Base-by-base conservation (phyloP, 2,888 invertebrate species). In the Flexamia atlantica region DNA sequence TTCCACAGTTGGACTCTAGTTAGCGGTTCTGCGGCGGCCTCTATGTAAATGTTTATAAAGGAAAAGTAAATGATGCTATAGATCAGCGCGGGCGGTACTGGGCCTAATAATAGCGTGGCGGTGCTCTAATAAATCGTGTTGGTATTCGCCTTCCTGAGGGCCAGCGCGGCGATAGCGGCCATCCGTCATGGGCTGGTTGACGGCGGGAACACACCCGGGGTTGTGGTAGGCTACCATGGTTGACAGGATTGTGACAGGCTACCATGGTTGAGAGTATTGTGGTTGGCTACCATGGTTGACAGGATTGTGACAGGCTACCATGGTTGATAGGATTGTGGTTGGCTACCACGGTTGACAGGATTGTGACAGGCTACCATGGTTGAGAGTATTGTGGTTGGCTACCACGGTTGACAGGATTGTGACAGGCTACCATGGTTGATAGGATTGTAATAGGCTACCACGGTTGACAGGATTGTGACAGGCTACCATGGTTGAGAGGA, bases 21-120 rank as follows among this genome's bases (percentile, higher is more conserved):
- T 70, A 70, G 64, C 64, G 64, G 36, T 9, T 7, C 9, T 9
- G 46, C 23, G 20, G 17, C 70, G 70, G 74, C 74, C 40, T 46
- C 79, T 53, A 79, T 79, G 79, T 79, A 79, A 79, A 79, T 79
- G 79, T 79, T 79, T 79, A 36, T 79, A 79, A 76, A 79, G 53
- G 70, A 28, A 79, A 79, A 79, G 79, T 79, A 79, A 79, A 79
- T 79, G 79, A 79, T 57, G 79, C 57, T 57, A 57, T 79, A 79
- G 79, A 79, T 79, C 79, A 79, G 79, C 28, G 32, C 79, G 50
- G 79, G 79, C 79, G 79, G 79, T 57, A 50, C 57, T 32, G 57
- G 23, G 79, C 46, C 79, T 79, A 79, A 79, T 79, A 79, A 79
- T 79, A 79, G 79, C 79, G 14, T 79, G 53, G 79, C 32, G 36